These are phyloP conservation scores for Athene noctua DNA, from an alignment of 2,113 vertebrate genomes.

Conservation along the genomic window DNA sequence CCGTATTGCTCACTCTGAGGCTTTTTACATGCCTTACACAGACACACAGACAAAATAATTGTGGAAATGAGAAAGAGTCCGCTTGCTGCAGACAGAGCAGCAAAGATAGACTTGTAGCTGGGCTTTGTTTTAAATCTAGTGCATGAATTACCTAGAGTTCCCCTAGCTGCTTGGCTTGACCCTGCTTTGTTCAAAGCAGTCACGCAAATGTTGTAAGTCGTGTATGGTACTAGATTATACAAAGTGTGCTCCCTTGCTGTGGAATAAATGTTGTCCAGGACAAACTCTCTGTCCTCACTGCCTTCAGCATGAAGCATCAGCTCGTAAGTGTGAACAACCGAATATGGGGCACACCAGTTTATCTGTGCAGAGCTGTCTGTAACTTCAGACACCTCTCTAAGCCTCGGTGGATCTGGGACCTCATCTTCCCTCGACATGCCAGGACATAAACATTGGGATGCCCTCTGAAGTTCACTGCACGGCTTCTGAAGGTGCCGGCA, in stretches of 20 bases:
- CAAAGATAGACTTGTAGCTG: constrained; percentile 61
- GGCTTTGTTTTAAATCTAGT: constrained; percentile 70
- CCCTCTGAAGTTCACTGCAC: constrained; percentile 69
- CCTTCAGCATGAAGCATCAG: constrained; percentile 53
- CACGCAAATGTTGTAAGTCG: constrained; percentile 74
- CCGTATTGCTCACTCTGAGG: constrained; percentile 37
- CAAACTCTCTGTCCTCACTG: neutral
- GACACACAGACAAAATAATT: constrained; percentile 60
- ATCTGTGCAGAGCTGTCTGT: constrained; percentile 74
- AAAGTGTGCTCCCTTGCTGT: constrained; percentile 71
- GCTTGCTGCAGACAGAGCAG: constrained; percentile 48
- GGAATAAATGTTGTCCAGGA: constrained; percentile 64
- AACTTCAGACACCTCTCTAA: constrained; percentile 63
- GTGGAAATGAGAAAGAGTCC: constrained; percentile 70
- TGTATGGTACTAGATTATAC: constrained; percentile 66
- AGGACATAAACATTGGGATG: constrained; percentile 69
- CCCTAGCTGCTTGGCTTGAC: constrained; percentile 35
- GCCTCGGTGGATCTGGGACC: constrained; percentile 67
- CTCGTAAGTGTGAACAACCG: constrained; percentile 72
- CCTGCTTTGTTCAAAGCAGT: constrained; percentile 74
- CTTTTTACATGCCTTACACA: constrained; percentile 62
- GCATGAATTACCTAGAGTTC: constrained; percentile 19
- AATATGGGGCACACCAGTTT: constrained; percentile 80
- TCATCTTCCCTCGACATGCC: constrained; percentile 59
- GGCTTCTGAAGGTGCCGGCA: constrained; percentile 80